Base-by-base conservation (phyloP, 2,797 vertebrate species). In the Oreochromis mossambicus region DNA sequence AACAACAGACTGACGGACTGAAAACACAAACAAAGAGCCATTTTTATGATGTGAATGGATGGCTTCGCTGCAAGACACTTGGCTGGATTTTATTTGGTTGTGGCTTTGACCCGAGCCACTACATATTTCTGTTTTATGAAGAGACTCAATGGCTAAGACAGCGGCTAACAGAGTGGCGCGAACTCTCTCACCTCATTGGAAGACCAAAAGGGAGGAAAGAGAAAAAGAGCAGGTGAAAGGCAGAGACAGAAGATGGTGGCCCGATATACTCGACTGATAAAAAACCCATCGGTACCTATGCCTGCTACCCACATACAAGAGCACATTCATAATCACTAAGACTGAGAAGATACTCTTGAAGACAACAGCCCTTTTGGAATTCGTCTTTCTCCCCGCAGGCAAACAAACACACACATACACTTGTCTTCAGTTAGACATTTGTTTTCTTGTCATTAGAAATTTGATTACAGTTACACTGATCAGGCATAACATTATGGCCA, bases 41-140 rank as follows among this genome's bases (percentile, higher is more conserved):
- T 92, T 94, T 96, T 95, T 96, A 96, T 94, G 92, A 88, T 80
- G 91, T 90, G 93, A 94, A 95, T 94, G 90, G 92, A 95, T 92
- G 91, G 92, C 82, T 86, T 94, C 90, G 83, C 84, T 87, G 78
- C 83, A 93, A 95, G 94, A 95, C 89, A 92, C 95, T 96, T 95
- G 93, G 89, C 91, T 91, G 90, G 87, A 68, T 92, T 90, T 91
- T 91, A 95, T 95, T 95, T 92, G 89, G 87, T 92, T 82, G 78
- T 81, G 91, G 93, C 93, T 94, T 95, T 94, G 85, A 91, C 88
- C 85, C 86, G 83, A 93, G 91, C 90, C 92, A 95, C 94, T 95
- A 92, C 94, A 95, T 95, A 95, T 95, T 95, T 95, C 93, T 95
- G 89, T 95, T 95, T 95, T 95, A 95, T 95, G 94, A 94, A 94